These are phyloP conservation scores for Aphis gossypii DNA, from an alignment of 1,140 invertebrate genomes.

Conservation along the genomic window DNA sequence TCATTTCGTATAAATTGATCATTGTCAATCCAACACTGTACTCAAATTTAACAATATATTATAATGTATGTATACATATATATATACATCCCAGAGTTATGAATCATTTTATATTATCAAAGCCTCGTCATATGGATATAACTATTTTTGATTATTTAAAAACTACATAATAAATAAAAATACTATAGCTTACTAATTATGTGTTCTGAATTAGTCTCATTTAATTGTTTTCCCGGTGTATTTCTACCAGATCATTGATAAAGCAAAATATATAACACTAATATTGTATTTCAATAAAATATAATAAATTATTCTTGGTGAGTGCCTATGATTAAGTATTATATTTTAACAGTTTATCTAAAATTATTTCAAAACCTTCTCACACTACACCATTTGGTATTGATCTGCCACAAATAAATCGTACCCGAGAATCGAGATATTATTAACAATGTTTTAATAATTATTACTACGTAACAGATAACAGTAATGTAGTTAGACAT, in stretches of 20 bases:
- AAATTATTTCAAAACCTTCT: background rate
- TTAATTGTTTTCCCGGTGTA: background rate
- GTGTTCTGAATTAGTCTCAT: background rate
- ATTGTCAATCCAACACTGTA: background rate
- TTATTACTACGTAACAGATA: too few relatives aligned
- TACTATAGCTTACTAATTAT: background rate
- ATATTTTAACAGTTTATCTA: background rate
- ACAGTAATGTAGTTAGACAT: background rate
- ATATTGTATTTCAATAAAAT: background rate
- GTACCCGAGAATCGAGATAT: background rate
- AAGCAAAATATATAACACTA: background rate
- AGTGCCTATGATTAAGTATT: too few relatives aligned
- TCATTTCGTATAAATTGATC: background rate
- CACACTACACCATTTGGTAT: background rate
- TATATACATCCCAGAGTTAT: too few relatives aligned
- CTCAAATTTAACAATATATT: background rate
- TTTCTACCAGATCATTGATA: background rate
- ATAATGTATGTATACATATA: background rate
- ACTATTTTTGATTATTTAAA: background rate
- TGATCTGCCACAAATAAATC: background rate
- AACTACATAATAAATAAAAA: background rate
- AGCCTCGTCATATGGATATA: background rate
- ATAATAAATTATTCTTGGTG: too few relatives aligned
- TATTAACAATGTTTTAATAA: background rate
- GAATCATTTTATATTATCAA: background rate